Conservation (phyloP, 2,113 vertebrate species). For the Sialia sialis region DNA sequence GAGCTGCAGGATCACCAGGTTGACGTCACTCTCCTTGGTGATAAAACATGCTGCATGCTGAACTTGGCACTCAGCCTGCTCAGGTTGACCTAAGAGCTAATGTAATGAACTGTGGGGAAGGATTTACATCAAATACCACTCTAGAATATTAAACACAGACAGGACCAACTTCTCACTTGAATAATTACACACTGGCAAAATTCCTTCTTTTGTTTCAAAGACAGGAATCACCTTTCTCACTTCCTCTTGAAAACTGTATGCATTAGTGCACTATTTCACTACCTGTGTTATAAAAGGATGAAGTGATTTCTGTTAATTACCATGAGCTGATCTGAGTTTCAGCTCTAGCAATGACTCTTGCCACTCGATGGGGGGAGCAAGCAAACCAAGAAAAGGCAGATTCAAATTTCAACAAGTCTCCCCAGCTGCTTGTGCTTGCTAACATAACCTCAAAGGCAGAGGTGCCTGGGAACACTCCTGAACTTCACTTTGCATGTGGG, state of each 20-base stretch:
- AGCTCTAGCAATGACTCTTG: constrained; percentile 28
- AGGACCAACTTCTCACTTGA: neutral
- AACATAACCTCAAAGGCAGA: neutral
- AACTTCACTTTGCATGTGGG: neutral
- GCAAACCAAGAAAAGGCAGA: constrained; percentile 30
- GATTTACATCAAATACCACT: constrained; percentile 28
- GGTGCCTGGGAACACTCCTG: neutral
- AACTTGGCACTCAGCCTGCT: neutral
- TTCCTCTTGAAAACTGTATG: neutral
- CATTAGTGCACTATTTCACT: neutral
- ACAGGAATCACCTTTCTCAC: neutral
- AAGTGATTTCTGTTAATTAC: neutral
- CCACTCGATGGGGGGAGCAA: constrained; percentile 48
- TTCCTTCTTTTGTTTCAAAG: neutral
- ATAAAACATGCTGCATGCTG: neutral
- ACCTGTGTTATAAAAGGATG: neutral
- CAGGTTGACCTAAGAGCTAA: constrained; percentile 19
- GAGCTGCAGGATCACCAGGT: neutral
- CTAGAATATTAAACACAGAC: constrained; percentile 20
- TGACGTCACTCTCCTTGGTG: neutral
- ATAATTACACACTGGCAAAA: neutral
- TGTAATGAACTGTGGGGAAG: neutral
- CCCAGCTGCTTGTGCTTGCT: neutral
- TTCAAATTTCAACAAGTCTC: neutral
- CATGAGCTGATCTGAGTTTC: neutral